Evolutionary conservation across 2,888 invertebrate genomes (phyloP).

Genomic region (Panzeria rudis): DNA sequence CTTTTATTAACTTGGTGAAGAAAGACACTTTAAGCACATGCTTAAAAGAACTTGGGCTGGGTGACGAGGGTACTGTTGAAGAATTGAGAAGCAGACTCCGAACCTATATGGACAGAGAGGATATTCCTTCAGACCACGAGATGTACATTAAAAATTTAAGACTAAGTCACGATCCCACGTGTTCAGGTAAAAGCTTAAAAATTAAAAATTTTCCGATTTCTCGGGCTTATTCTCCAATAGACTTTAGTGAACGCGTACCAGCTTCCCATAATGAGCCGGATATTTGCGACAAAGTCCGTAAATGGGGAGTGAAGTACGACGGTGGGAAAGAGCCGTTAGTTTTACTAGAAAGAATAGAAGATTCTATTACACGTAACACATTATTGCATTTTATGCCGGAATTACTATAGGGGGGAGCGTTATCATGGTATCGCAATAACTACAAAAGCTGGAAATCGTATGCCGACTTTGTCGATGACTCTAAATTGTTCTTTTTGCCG

Average conservation of each 20-base stretch:
- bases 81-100: neutral
- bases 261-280: neutral
- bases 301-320: constrained; percentile 9
- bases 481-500: constrained; percentile 9
- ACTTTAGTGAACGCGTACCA: neutral
- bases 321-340: neutral
- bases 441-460: too few relatives aligned
- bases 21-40: constrained; percentile 13
- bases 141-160: constrained; percentile 7
- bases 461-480: neutral
- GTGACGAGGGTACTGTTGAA: neutral
- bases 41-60: too few relatives aligned
- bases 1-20: constrained; percentile 10
- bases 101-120: neutral
- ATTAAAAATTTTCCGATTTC: neutral
- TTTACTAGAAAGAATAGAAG: constrained; percentile 13
- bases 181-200: neutral
- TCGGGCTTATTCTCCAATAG: neutral
- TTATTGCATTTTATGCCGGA: too few relatives aligned
- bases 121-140: neutral
- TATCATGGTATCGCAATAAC: too few relatives aligned
- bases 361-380: constrained; percentile 11
- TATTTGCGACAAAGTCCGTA: neutral
- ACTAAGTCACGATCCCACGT: too few relatives aligned
- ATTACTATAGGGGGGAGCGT: too few relatives aligned